Evolutionary conservation across 2,797 vertebrate species (phyloP), one percentile per base, ranked within the genome.

Genomic region (Australoheros facetus): DNA sequence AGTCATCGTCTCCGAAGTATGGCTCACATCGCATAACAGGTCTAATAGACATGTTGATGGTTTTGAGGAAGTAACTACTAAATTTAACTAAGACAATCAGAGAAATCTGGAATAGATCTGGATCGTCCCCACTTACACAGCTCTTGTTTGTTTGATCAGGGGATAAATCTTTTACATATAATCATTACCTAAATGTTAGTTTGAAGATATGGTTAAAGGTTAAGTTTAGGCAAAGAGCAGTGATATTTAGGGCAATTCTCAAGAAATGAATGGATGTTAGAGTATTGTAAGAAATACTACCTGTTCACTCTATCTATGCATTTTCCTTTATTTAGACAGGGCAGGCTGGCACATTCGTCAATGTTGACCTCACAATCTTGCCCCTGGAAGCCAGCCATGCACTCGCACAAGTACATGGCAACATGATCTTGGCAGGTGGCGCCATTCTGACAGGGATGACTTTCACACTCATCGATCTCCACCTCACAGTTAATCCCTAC

Each of bases 401-500:
- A 99, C 71, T 95, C 91, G 75, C 98, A 99, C 55, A 80, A 92
- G 95, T 97, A 98, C 75, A 88, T 87, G 34, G 97, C 97, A 9
- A 99, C 37, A 0, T 96, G 89, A 84, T 99, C 97, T 34, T 51
- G 85, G 78, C 98, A 99, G 0, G 87, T 91, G 66, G 96, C 97
- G 0, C 95, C 95, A 9, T 97, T 96, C 75, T 94, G 94, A 76
- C 98, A 99, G 0, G 98, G 98, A 6, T 91, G 93, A 77, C 88
- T 95, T 73, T 94, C 96, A 39, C 98, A 99, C 83, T 99, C 98
- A 19, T 99, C 90, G 4, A 97, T 91, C 85, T 99, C 97, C 75
- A 94, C 85, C 89, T 98, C 96, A 2, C 98, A 99, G 80, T 95
- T 95, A 66, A 92, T 7, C 12, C 97, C 98, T 92, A 86, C 56